A percentile compares a stretch with the other conserved stretches of the same genome.
Evolutionary conservation across 2,113 vertebrate species (phyloP).

Genomic region (Mystacornis crossleyi): DNA sequence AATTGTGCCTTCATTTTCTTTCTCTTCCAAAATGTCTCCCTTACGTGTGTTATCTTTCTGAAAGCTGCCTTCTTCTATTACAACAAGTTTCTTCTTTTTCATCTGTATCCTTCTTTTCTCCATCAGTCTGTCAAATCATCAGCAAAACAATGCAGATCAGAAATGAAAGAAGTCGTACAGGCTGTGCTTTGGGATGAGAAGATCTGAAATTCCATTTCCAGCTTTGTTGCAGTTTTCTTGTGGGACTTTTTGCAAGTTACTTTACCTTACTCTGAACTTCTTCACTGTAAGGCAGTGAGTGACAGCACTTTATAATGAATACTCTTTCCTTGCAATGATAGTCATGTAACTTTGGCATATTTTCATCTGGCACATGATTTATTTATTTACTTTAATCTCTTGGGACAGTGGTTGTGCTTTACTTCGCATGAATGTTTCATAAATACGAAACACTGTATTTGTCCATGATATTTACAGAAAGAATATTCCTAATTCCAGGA

Average conservation of each 20-base stretch:
- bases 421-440: neutral
- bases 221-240: neutral
- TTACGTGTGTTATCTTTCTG: neutral
- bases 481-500: neutral
- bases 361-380: neutral
- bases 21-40: neutral
- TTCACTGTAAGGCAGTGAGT: neutral
- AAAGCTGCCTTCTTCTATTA: neutral
- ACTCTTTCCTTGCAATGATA: neutral
- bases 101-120: neutral
- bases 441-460: neutral
- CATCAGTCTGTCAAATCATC: neutral
- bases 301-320: neutral
- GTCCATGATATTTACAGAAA: neutral
- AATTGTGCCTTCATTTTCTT: neutral
- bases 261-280: neutral
- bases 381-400: constrained; percentile 9
- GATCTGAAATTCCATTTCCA: constrained; percentile 8
- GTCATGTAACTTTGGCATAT: neutral
- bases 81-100: neutral
- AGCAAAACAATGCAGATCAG: neutral
- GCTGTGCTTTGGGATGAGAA: neutral
- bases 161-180: neutral
- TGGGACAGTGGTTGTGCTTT: neutral
- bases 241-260: neutral